Base-by-base conservation (phyloP, 2,113 vertebrate genomes). In the Ceyx cyanopectus region DNA sequence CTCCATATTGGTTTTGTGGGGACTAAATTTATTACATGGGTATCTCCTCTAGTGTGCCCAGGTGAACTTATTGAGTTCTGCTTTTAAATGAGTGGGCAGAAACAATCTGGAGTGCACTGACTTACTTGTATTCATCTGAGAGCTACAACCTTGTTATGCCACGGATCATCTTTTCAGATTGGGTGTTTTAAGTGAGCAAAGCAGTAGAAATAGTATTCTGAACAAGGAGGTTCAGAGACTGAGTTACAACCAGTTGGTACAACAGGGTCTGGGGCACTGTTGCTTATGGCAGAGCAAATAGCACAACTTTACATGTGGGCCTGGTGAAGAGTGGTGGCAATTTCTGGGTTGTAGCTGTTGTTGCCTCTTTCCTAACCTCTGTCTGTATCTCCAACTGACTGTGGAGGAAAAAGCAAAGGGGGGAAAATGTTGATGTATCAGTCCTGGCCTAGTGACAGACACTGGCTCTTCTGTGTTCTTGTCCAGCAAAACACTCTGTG, bases 271-370 rank as follows among this genome's bases (percentile, higher is more conserved):
- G 34, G 34, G 37, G 11, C 60, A 10, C 29, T 56, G 23, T 40
- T 40, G 60, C 24, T 62, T 40, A 62, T 40, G 34, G 34, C 60
- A 40, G 34, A 40, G 34, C 22, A 61, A 37, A 34, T 21, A 62
- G 34, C 60, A 61, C 58, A 61, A 32, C 58, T 61, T 61, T 32
- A 34, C 21, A 34, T 10, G 48, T 20, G 10, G 26, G 3, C 18
- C 85, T 0, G 0, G 6, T 81, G 40, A 79, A 30, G 30, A 75
- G 32, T 18, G 10, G 5, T 65, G 15, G 11, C 0, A 1, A 32
- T 34, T 80, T n/a, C 27, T 1, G 2, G 8, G 2, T 29, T 89
- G 15, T 23, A 57, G 32, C 26, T 57, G 5, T 22, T 88, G 29
- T 74, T 69, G 7, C 7, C 15, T 19, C 23, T 69, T 87, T 66